Percentiles rank a stretch among this genome's conserved stretches.
These are phyloP conservation scores for Siniperca undulata DNA, from an alignment of 2,797 vertebrate genomes.

Conservation along the genomic window DNA sequence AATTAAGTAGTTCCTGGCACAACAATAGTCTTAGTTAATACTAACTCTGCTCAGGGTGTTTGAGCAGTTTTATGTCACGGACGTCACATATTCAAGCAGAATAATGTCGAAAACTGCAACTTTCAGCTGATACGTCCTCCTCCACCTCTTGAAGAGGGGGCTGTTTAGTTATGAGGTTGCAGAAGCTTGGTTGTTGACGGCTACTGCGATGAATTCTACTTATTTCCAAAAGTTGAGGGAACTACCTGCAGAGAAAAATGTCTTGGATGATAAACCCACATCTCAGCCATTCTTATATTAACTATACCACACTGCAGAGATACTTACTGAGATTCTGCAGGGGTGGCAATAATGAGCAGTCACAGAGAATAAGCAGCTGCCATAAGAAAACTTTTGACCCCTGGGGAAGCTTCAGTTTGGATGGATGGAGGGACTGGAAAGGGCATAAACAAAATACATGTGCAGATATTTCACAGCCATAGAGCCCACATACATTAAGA, in stretches of 20 bases:
- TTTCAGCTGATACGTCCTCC: background rate
- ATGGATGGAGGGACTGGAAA: constrained; percentile 1
- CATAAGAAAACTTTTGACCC: constrained; percentile 16
- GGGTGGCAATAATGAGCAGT: constrained; percentile 40
- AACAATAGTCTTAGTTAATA: background rate
- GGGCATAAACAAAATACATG: background rate
- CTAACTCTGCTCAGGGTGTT: background rate
- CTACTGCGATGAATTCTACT: constrained; percentile 20
- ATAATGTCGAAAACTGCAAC: background rate
- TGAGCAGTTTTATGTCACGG: background rate
- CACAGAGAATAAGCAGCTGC: constrained; percentile 34
- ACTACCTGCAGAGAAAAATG: constrained; percentile 17
- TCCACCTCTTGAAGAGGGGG: background rate
- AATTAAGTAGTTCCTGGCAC: background rate
- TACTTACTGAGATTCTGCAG: constrained; percentile 26
- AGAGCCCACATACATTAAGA: background rate
- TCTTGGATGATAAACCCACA: constrained; percentile 2
- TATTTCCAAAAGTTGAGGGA: constrained; percentile 20
- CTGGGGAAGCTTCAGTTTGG: constrained; percentile 9
- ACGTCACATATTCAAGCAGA: constrained; percentile 2
- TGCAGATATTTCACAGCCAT: background rate
- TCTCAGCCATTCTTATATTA: constrained; percentile 16
- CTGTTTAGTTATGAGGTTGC: constrained; percentile 4
- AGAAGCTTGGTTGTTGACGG: constrained; percentile 4
- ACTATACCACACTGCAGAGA: constrained; percentile 7